Percentiles rank a stretch among this genome's conserved stretches.
These are phyloP conservation scores for Capreolus pygargus DNA, from an alignment of 2,113 vertebrate genomes.

Conservation along the genomic window DNA sequence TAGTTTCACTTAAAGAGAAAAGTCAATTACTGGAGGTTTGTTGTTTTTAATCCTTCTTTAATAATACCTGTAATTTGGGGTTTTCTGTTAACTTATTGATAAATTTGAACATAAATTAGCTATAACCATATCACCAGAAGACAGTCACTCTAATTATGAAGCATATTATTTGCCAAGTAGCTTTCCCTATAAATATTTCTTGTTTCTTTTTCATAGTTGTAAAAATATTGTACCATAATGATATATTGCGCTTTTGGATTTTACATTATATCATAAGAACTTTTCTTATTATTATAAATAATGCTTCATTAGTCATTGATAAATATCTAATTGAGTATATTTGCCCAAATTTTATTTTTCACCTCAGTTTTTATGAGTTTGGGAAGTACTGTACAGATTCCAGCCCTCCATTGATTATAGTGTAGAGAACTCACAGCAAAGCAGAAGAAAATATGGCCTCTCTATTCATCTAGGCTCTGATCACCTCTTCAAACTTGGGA, in stretches of 20 bases:
- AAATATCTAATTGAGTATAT: background rate
- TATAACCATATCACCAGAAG: background rate
- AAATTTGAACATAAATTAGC: background rate
- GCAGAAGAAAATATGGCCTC: background rate
- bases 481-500: background rate
- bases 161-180: background rate
- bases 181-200: background rate
- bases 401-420: background rate
- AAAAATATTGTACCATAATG: background rate
- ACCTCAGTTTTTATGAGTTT: background rate
- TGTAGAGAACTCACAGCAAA: background rate
- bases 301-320: background rate
- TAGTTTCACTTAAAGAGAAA: slow-evolving; percentile 1
- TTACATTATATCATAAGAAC: background rate
- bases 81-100: background rate
- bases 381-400: background rate
- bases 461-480: background rate
- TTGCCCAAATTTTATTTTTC: background rate
- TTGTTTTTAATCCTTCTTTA: background rate
- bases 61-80: background rate
- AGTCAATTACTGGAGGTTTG: background rate
- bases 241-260: background rate
- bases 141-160: background rate
- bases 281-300: background rate
- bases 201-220: background rate